These are phyloP conservation scores for Gorilla gorilla DNA, from an alignment of 2,113 vertebrate species.

Conservation along the genomic window DNA sequence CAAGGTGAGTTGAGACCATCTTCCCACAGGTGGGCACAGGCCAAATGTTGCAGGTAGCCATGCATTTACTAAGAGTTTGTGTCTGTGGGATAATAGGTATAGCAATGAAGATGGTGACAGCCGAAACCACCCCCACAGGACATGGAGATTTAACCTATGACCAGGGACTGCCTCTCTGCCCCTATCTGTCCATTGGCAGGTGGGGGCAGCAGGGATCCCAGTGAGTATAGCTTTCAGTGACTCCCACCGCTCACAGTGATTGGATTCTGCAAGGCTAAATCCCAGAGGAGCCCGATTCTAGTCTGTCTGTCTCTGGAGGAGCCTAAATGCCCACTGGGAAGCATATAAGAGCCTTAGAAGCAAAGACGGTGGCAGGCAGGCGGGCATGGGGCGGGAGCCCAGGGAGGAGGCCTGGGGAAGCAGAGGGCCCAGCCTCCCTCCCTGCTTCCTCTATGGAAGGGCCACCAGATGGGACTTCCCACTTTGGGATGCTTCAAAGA, in stretches of 20 bases:
- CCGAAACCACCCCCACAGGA: no score
- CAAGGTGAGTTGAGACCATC: background rate
- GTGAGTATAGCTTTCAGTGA: no score
- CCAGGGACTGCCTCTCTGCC: background rate
- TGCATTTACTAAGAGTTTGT: background rate
- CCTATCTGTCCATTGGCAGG: background rate
- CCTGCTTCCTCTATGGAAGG: background rate
- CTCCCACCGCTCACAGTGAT: no score
- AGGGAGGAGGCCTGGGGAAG: background rate
- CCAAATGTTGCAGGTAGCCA: background rate
- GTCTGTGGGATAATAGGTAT: background rate
- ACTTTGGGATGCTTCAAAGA: background rate
- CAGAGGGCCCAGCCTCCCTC: background rate
- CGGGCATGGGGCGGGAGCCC: accelerated
- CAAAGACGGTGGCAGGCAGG: background rate
- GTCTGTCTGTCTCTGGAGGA: background rate
- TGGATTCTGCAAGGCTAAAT: background rate
- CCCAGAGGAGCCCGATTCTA: background rate
- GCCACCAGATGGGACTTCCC: background rate
- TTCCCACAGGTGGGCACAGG: background rate
- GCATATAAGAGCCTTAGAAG: background rate
- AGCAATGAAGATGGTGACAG: no score
- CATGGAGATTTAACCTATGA: background rate
- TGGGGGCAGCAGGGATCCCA: background rate
- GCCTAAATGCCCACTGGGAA: background rate